These are phyloP conservation scores for Epiblema foenella DNA, from an alignment of 2,888 invertebrate genomes.

Conservation along the genomic window DNA sequence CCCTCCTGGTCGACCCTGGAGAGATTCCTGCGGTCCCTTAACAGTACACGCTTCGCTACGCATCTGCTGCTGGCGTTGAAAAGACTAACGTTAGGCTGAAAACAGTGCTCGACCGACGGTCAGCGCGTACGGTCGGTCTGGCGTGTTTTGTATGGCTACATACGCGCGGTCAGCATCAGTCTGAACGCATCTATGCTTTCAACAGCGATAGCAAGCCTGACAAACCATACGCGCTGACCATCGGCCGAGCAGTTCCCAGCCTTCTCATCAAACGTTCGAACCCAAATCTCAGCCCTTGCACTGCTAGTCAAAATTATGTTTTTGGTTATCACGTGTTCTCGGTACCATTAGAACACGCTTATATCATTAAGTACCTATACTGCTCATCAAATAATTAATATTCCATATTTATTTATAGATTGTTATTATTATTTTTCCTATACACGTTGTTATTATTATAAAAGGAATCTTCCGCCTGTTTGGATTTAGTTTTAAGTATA, in stretches of 20 bases:
- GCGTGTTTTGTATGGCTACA: too few species aligned
- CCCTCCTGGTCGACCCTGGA: not conserved
- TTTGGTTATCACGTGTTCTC: not conserved
- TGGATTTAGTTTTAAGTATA: conserved; percentile 16
- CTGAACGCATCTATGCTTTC: too few species aligned
- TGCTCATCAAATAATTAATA: conserved; percentile 13
- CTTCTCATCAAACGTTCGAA: not conserved
- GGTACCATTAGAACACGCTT: not conserved
- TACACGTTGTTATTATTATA: conserved; percentile 28
- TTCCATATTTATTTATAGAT: conserved; percentile 16
- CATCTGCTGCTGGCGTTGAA: not conserved
- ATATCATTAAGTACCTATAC: conserved; percentile 15
- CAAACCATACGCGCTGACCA: too few species aligned
- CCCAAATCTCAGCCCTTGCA: not conserved
- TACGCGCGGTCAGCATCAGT: too few species aligned
- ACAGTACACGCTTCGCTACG: not conserved
- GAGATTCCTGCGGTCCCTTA: not conserved
- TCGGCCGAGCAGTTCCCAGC: too few species aligned
- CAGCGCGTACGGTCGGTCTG: too few species aligned
- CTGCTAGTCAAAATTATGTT: not conserved
- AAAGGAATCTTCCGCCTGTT: conserved; percentile 22
- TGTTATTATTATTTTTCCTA: conserved; percentile 23
- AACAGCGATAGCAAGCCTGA: too few species aligned
- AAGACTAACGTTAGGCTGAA: not conserved
- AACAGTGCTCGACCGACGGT: too few species aligned